Conservation (phyloP, 2,113 vertebrate genomes). For the Anguilla rostrata region DNA sequence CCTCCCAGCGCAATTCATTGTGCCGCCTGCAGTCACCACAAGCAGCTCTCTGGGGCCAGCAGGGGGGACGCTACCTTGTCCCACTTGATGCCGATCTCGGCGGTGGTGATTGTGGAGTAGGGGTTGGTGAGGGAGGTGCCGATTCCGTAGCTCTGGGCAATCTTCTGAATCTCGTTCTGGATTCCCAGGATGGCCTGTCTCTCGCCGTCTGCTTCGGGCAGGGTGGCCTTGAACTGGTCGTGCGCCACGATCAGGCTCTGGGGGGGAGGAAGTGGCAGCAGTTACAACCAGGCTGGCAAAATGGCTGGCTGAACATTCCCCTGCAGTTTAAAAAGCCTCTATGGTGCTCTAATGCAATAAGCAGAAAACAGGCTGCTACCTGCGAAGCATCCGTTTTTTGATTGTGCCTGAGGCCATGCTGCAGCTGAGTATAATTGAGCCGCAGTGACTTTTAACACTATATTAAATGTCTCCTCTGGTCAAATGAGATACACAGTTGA, state of each 20-base stretch:
- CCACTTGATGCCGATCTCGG: slow-evolving; percentile 79
- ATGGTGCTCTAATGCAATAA: no score
- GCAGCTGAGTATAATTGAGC: no score
- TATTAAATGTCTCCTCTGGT: no score
- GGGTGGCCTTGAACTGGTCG: slow-evolving; percentile 84
- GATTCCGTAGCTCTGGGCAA: slow-evolving; percentile 82
- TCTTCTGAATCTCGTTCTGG: slow-evolving; percentile 84
- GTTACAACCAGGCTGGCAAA: neutral
- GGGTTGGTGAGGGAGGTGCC: slow-evolving; percentile 75
- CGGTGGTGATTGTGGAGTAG: slow-evolving; percentile 77
- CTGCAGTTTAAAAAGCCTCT: no score
- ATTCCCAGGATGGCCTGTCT: slow-evolving; percentile 83
- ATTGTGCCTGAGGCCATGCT: no score
- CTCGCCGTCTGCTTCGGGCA: slow-evolving; percentile 82
- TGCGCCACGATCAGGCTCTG: slow-evolving; percentile 83
- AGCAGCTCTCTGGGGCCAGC: neutral
- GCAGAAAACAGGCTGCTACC: no score
- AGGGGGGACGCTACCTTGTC: slow-evolving; percentile 71
- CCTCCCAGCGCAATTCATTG: neutral
- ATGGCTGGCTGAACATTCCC: neutral
- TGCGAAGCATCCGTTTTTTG: no score
- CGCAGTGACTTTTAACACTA: no score
- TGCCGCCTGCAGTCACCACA: neutral
- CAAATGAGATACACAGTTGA: no score
- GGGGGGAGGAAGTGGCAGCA: neutral